Percentiles rank a stretch among this genome's conserved stretches.
Conservation (phyloP, 2,113 vertebrate species). For the Hystrix cristata region DNA sequence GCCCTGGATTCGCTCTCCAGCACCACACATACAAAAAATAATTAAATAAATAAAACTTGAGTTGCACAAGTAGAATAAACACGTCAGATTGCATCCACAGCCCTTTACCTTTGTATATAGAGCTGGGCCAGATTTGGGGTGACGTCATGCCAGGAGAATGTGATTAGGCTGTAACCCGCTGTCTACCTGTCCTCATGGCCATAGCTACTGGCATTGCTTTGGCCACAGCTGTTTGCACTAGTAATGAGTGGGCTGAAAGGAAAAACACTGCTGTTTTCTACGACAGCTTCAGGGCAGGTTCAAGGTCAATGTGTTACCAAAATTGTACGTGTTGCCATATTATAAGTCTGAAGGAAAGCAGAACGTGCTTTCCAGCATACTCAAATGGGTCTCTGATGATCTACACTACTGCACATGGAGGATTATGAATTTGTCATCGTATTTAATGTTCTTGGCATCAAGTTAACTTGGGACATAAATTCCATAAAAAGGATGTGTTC, state of each 20-base stretch:
- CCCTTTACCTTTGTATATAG: not conserved
- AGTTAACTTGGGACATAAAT: not conserved
- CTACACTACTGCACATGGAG: not conserved
- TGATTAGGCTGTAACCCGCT: constrained; percentile 17
- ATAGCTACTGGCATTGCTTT: not conserved
- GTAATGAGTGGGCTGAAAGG: not conserved
- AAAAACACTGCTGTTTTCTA: constrained; percentile 9
- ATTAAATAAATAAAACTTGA: not conserved
- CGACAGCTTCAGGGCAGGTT: not conserved
- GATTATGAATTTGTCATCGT: not conserved
- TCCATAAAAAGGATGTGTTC: not conserved
- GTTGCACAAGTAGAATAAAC: not conserved
- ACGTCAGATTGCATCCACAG: not conserved
- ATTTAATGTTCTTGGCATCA: not conserved
- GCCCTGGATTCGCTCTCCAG: not conserved
- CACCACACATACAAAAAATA: too few species aligned
- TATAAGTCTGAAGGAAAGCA: not conserved
- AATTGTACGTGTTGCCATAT: not conserved
- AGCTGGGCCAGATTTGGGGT: not conserved
- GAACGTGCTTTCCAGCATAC: not conserved
- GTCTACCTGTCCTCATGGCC: not conserved
- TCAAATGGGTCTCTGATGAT: not conserved
- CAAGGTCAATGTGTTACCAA: not conserved
- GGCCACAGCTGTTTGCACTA: not conserved
- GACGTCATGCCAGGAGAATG: constrained; percentile 40